A percentile compares a stretch with the other conserved stretches of the same genome.
Evolutionary conservation across 2,888 invertebrate species (phyloP).

Genomic region (Neoscelio sp.): DNA sequence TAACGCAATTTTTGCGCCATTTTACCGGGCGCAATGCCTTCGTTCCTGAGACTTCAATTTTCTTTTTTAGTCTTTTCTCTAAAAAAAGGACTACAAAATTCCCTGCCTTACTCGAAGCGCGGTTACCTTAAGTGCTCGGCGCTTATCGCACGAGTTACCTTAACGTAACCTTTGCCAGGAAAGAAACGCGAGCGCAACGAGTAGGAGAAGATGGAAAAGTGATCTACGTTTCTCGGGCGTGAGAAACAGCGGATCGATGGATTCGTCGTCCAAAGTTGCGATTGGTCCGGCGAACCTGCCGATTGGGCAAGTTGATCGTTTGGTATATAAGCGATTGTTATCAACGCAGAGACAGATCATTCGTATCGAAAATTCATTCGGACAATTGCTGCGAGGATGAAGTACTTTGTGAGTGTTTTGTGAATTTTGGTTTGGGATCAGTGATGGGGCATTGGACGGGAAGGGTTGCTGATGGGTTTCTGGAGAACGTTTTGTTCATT

Average conservation of each 20-base stretch:
- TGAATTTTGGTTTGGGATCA: constrained; percentile 11
- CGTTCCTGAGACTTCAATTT: too few species aligned
- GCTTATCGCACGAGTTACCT: constrained; percentile 3
- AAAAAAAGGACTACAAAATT: too few species aligned
- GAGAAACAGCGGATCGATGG: constrained; percentile 37
- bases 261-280: constrained; percentile 26
- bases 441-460: background rate
- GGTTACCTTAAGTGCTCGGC: constrained; percentile 35
- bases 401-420: constrained; percentile 54
- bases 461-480: too few species aligned
- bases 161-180: constrained; percentile 42
- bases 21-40: constrained; percentile 15
- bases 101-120: constrained; percentile 6
- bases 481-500: too few species aligned
- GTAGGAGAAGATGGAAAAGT: constrained; percentile 29
- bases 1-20: too few species aligned
- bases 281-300: constrained; percentile 8
- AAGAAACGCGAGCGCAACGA: constrained; percentile 10
- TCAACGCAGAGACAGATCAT: constrained; percentile 42
- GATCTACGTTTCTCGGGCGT: constrained; percentile 41
- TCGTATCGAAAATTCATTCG: constrained; percentile 27
- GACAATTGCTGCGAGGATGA: constrained; percentile 26
- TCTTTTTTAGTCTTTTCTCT: too few species aligned
- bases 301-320: constrained; percentile 21
- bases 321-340: constrained; percentile 60